phyloP scores from a whole-genome alignment of 2,888 invertebrate genomes.

The Drosophila siamana region DNA sequence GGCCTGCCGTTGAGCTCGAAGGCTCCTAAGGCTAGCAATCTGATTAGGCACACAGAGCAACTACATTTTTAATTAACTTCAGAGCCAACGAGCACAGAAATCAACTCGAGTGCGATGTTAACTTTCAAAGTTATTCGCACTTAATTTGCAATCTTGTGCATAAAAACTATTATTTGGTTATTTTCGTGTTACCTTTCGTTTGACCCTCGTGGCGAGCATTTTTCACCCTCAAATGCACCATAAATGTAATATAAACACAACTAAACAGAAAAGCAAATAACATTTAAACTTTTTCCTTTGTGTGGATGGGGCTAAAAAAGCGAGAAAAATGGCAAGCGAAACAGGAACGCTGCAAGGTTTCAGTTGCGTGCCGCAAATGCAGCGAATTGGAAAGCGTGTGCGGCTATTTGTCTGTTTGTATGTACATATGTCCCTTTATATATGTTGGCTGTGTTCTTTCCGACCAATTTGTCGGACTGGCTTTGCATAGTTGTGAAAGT shows the following conservation, averaged over 20 bases:
- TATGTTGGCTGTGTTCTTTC: neutral
- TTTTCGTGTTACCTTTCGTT: constrained; percentile 1
- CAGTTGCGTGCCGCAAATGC: constrained; percentile 48
- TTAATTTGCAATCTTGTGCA: neutral
- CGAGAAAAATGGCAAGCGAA: neutral
- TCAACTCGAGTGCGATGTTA: constrained; percentile 15
- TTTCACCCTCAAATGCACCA: constrained; percentile 64
- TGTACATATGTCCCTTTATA: neutral
- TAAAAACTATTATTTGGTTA: neutral
- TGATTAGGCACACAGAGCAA: constrained; percentile 28
- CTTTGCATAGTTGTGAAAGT: constrained; percentile 48
- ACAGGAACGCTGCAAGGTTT: constrained; percentile 20
- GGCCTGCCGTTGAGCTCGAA: constrained; percentile 28
- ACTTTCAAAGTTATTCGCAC: neutral
- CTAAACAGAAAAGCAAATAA: constrained; percentile 61
- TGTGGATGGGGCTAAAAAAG: constrained; percentile 28
- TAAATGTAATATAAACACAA: constrained; percentile 61
- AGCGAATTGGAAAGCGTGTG: constrained; percentile 66
- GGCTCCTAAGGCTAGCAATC: constrained; percentile 1
- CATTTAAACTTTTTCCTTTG: constrained; percentile 66
- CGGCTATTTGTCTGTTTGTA: constrained; percentile 47
- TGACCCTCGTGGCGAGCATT: constrained; percentile 19
- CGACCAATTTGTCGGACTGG: neutral
- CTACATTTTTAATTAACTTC: constrained; percentile 73
- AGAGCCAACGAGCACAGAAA: constrained; percentile 16